Percentiles rank a stretch among this genome's conserved stretches.
Evolutionary conservation across 2,797 vertebrate species (phyloP).

Genomic region (Protonibea diacanthus): DNA sequence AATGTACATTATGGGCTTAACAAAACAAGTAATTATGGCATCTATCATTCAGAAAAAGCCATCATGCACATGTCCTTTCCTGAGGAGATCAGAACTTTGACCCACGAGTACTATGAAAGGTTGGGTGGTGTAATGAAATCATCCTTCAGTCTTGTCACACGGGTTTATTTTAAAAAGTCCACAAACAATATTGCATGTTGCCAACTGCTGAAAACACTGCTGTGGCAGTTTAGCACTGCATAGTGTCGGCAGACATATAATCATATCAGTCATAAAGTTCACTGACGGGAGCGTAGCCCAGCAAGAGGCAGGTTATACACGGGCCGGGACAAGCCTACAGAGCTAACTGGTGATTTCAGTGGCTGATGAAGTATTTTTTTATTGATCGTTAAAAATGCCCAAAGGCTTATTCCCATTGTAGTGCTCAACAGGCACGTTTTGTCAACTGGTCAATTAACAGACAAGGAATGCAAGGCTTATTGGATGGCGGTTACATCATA

Average conservation of each 20-base stretch:
- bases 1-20: background rate
- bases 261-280: background rate
- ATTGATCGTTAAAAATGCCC: constrained; percentile 29
- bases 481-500: background rate
- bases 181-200: background rate
- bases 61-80: background rate
- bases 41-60: constrained; percentile 12
- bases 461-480: constrained; percentile 14
- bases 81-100: background rate
- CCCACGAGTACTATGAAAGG: background rate
- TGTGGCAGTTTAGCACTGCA: background rate
- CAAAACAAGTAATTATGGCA: constrained; percentile 16
- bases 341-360: background rate
- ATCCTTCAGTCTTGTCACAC: constrained; percentile 1
- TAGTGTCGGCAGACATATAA: background rate
- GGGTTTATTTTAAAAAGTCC: constrained; percentile 7
- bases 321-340: background rate
- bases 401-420: constrained; percentile 25
- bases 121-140: background rate
- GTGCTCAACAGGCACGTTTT: constrained; percentile 12
- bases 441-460: constrained; percentile 17
- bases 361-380: background rate
- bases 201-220: background rate
- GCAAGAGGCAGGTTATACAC: background rate
- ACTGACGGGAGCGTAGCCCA: background rate